Evolutionary conservation across 2,113 vertebrate genomes (phyloP).

Genomic region (Melanerpes formicivorus): DNA sequence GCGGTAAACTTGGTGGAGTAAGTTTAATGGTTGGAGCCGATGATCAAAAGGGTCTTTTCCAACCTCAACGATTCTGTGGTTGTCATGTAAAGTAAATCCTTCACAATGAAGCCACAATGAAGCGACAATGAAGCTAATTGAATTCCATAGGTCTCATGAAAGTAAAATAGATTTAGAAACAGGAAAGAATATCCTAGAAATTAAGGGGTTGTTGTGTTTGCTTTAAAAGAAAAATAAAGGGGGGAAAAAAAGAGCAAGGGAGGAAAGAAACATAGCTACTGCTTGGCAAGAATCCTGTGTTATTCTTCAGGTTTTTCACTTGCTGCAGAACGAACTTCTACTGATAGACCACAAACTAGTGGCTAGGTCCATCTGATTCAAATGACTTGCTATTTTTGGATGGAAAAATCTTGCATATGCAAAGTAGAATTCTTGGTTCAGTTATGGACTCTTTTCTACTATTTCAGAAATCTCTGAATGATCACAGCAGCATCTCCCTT

Average conservation of each 20-base stretch:
- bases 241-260: background rate
- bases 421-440: background rate
- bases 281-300: background rate
- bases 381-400: background rate
- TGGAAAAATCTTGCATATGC: background rate
- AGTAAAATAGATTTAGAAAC: background rate
- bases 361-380: background rate
- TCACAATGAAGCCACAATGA: background rate
- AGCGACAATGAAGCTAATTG: background rate
- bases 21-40: too few relatives aligned
- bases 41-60: too few relatives aligned
- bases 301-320: background rate
- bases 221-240: background rate
- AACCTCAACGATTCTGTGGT: too few relatives aligned
- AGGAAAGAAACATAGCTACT: background rate
- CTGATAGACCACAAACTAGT: background rate
- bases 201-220: too few relatives aligned
- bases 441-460: background rate
- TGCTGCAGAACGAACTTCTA: background rate
- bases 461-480: background rate
- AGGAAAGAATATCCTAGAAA: too few relatives aligned
- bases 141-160: background rate
- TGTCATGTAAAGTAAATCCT: background rate
- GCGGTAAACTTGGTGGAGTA: too few relatives aligned
- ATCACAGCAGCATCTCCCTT: background rate